Conservation (phyloP, 2,797 vertebrate genomes). For the Lophura swinhoii region DNA sequence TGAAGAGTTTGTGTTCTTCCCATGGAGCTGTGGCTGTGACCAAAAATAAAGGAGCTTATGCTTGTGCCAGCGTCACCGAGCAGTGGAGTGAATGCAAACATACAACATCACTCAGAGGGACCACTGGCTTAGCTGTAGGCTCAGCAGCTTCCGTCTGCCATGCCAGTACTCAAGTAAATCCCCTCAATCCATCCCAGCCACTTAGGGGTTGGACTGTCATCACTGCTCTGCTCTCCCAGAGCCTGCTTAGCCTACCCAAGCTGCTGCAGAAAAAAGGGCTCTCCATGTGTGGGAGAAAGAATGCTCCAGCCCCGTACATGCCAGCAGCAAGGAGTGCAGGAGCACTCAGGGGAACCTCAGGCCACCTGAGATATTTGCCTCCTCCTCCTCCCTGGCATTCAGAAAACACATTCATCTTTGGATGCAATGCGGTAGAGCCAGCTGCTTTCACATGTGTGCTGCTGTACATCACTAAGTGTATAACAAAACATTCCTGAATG, state of each 20-base stretch:
- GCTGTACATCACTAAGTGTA: neutral
- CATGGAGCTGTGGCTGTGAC: neutral
- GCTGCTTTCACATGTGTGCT: rapidly evolving
- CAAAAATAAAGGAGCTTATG: neutral
- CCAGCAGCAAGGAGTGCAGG: neutral
- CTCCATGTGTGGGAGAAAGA: neutral
- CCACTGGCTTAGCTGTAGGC: neutral
- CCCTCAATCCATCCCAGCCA: neutral
- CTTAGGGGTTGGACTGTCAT: neutral
- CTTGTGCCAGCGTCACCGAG: neutral
- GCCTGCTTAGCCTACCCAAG: neutral
- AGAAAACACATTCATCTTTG: neutral
- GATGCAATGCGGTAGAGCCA: rapidly evolving
- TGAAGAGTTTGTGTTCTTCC: neutral
- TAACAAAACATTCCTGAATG: neutral
- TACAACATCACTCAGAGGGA: neutral
- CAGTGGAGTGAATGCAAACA: neutral
- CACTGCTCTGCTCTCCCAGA: neutral
- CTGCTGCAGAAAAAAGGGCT: neutral
- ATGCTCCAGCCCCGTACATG: neutral
- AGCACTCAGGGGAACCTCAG: neutral
- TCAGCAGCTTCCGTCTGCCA: neutral
- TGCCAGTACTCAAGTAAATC: neutral
- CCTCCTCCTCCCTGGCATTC: neutral
- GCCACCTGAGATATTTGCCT: neutral